phyloP scores from a whole-genome alignment of 30 jellyfish, hydroid and myxozoan genomes.

The Phacellophora camtschatica region DNA sequence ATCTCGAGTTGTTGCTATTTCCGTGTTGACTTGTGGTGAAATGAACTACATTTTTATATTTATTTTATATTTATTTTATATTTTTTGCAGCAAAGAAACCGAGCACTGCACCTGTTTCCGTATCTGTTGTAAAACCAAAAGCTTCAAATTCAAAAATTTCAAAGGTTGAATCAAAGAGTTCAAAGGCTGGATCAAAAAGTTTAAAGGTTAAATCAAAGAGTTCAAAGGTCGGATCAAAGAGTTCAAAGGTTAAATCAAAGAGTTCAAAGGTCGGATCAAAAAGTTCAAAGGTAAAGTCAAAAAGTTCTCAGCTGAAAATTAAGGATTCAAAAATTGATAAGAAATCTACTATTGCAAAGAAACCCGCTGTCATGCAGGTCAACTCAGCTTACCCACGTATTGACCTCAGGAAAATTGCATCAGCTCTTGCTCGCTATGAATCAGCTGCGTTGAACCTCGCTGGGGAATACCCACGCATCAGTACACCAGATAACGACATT shows the following conservation, averaged over 20 bases:
- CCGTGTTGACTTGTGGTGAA: too few relatives aligned
- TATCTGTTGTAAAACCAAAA: background rate
- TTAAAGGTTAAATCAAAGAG: too few relatives aligned
- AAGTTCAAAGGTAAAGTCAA: too few relatives aligned
- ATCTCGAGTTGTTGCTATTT: too few relatives aligned
- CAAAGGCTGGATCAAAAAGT: too few relatives aligned
- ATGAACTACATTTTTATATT: too few relatives aligned
- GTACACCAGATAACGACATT: slow-evolving; percentile 48
- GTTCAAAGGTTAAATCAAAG: too few relatives aligned
- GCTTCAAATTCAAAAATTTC: slow-evolving; percentile 29
- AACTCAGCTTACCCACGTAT: slow-evolving; percentile 80
- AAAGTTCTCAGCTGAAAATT: background rate
- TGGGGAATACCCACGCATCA: slow-evolving; percentile 89
- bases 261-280: too few relatives aligned
- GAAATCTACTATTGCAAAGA: slow-evolving; percentile 25
- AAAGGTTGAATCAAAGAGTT: background rate
- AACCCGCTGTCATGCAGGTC: slow-evolving; percentile 29
- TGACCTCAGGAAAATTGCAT: slow-evolving; percentile 84
- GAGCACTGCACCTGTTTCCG: background rate
- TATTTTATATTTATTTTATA: too few relatives aligned
- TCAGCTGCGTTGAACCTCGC: slow-evolving; percentile 90
- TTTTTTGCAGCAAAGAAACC: too few relatives aligned
- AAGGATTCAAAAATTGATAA: slow-evolving; percentile 13
- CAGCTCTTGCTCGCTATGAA: slow-evolving; percentile 94
- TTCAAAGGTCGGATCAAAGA: too few relatives aligned